Percentiles rank a stretch among this genome's conserved stretches.
These are phyloP conservation scores for Hippocampus kuda DNA, from an alignment of 2,797 vertebrate species.

Conservation along the genomic window DNA sequence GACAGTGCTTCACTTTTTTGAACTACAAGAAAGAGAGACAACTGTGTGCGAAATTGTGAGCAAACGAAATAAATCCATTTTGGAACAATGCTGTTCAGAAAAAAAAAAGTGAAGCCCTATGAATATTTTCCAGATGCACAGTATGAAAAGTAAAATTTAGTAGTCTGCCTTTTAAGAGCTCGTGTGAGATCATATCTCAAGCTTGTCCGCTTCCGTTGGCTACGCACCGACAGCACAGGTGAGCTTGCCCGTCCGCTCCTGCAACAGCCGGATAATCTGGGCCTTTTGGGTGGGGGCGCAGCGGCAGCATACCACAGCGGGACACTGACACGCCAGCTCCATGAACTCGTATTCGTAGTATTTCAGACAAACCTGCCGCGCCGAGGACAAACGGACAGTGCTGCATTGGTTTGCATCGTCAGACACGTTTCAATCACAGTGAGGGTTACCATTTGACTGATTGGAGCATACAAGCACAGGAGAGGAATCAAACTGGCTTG, in stretches of 20 bases:
- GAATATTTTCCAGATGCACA: background rate
- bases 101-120: no score
- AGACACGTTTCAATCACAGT: no score
- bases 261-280: conserved; percentile 90
- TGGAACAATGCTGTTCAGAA: no score
- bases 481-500: no score
- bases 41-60: no score
- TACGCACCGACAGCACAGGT: conserved; percentile 90
- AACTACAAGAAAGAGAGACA: no score
- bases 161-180: background rate
- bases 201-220: background rate
- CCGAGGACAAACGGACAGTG: background rate
- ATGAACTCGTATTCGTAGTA: conserved; percentile 98
- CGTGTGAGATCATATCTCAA: background rate
- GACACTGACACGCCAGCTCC: conserved; percentile 95
- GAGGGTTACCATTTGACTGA: background rate
- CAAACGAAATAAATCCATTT: no score
- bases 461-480: no score
- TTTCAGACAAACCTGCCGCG: conserved; percentile 80
- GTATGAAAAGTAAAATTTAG: background rate
- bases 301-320: conserved; percentile 90
- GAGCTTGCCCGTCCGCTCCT: conserved; percentile 89
- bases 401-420: background rate
- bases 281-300: conserved; percentile 95
- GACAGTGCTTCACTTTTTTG: no score